A percentile compares a stretch with the other conserved stretches of the same genome.
These are phyloP conservation scores for Epinephelus moara DNA, from an alignment of 2,113 vertebrate genomes.

Conservation along the genomic window DNA sequence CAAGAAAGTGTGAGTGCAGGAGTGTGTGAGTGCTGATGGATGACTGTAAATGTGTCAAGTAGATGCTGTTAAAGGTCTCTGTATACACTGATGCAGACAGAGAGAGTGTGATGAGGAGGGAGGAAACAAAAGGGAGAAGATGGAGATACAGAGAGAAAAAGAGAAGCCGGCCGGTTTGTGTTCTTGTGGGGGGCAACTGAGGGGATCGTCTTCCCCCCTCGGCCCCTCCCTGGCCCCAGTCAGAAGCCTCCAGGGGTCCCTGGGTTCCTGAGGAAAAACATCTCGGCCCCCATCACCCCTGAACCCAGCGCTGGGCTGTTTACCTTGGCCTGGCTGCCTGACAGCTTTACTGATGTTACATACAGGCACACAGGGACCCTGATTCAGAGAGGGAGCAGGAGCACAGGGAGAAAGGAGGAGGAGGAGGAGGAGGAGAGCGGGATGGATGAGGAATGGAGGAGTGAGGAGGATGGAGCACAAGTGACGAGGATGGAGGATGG, in stretches of 20 bases:
- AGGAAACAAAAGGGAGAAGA: constrained; percentile 39
- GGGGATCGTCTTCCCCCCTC: constrained; percentile 82
- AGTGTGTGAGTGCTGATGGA: constrained; percentile 49
- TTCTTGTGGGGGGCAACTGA: constrained; percentile 82
- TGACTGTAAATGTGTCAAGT: constrained; percentile 44
- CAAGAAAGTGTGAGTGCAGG: constrained; percentile 81
- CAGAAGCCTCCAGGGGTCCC: constrained; percentile 88
- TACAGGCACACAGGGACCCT: constrained; percentile 90
- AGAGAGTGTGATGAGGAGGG: constrained; percentile 42
- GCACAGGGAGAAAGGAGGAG: constrained; percentile 56
- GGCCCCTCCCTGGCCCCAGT: constrained; percentile 83
- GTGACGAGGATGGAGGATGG: constrained; percentile 36
- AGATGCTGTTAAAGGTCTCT: constrained; percentile 81
- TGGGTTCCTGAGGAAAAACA: constrained; percentile 97
- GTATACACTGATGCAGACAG: constrained; percentile 91
- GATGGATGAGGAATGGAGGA: constrained; percentile 53
- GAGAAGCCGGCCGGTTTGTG: constrained; percentile 61
- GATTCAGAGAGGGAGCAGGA: constrained; percentile 82
- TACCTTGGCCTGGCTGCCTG: constrained; percentile 97
- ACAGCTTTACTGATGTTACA: constrained; percentile 99
- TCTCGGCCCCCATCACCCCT: constrained; percentile 95
- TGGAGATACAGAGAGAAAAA: constrained; percentile 13
- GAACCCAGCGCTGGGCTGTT: constrained; percentile 97
- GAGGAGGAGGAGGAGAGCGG: constrained; percentile 42
- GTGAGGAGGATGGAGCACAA: constrained; percentile 43